Evolutionary conservation across 1,140 invertebrate species (phyloP).

Genomic region (Camponotus pennsylvanicus): DNA sequence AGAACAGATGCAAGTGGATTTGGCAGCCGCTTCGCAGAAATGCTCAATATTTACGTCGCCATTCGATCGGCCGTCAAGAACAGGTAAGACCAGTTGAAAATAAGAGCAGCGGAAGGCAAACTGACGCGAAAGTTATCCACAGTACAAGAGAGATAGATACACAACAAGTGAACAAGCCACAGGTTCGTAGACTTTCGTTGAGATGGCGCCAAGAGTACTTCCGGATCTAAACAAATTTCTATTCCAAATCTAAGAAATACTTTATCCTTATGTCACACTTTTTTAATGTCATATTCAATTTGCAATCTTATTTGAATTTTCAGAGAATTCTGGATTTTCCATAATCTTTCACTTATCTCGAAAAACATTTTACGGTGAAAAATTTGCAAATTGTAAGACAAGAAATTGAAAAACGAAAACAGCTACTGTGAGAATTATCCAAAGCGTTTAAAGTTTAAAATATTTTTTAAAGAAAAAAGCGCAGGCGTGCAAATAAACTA

Average conservation of each 20-base stretch:
- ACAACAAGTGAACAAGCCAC: slow-evolving; percentile 63
- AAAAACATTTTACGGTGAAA: background rate
- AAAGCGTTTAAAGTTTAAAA: background rate
- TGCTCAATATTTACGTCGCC: slow-evolving; percentile 75
- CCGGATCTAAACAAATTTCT: slow-evolving; percentile 15
- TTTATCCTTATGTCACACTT: background rate
- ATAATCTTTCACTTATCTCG: background rate
- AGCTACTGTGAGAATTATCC: background rate
- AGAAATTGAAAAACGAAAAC: background rate
- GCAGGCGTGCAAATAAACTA: too few species aligned
- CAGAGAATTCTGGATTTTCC: background rate
- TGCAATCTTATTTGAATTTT: slow-evolving; percentile 35
- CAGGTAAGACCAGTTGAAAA: slow-evolving; percentile 73
- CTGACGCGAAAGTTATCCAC: slow-evolving; percentile 72
- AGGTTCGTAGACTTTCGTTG: slow-evolving; percentile 63
- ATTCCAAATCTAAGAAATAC: background rate
- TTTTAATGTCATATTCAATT: background rate
- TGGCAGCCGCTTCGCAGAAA: slow-evolving; percentile 73
- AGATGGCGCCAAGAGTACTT: slow-evolving; percentile 76
- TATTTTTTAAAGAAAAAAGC: background rate
- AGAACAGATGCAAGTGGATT: slow-evolving; percentile 66
- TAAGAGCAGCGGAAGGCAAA: slow-evolving; percentile 76
- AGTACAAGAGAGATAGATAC: slow-evolving; percentile 64
- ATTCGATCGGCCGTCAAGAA: slow-evolving; percentile 76
- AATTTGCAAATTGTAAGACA: background rate